These are phyloP conservation scores for Anableps anableps DNA, from an alignment of 2,797 vertebrate species.

Conservation along the genomic window DNA sequence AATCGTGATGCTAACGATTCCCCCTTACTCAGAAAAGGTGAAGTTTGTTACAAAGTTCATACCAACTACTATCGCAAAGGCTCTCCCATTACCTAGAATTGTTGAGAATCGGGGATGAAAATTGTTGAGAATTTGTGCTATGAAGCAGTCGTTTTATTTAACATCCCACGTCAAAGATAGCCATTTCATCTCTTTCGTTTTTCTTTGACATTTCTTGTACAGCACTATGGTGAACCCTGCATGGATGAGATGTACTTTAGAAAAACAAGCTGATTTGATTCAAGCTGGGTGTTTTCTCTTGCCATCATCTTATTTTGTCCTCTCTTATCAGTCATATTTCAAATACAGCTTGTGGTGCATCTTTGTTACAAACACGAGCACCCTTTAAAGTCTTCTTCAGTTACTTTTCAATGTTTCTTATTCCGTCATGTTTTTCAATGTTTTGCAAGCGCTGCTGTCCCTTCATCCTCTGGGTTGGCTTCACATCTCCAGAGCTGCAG, in stretches of 20 bases:
- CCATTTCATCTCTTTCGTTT: too few species aligned
- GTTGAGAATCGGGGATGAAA: too few species aligned
- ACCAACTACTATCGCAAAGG: not conserved
- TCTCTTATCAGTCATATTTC: constrained; percentile 8
- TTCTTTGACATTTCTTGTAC: not conserved
- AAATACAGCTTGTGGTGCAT: constrained; percentile 15
- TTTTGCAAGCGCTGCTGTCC: constrained; percentile 14
- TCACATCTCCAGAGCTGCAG: constrained; percentile 43
- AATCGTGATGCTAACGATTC: not conserved
- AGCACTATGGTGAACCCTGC: not conserved
- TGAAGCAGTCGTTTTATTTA: too few species aligned
- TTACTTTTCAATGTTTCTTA: constrained; percentile 6
- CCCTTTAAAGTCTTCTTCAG: not conserved
- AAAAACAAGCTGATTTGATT: constrained; percentile 15
- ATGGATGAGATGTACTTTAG: not conserved
- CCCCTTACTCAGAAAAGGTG: not conserved
- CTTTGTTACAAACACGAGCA: constrained; percentile 2
- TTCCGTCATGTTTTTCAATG: constrained; percentile 2
- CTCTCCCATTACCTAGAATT: too few species aligned
- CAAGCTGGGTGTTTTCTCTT: constrained; percentile 35
- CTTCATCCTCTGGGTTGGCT: constrained; percentile 34
- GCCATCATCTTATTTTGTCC: constrained; percentile 21
- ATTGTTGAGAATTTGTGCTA: too few species aligned
- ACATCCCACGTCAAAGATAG: too few species aligned
- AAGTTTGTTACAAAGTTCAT: not conserved